Evolutionary conservation across 2,113 vertebrate species (phyloP).

Genomic region (Fukomys damarensis): DNA sequence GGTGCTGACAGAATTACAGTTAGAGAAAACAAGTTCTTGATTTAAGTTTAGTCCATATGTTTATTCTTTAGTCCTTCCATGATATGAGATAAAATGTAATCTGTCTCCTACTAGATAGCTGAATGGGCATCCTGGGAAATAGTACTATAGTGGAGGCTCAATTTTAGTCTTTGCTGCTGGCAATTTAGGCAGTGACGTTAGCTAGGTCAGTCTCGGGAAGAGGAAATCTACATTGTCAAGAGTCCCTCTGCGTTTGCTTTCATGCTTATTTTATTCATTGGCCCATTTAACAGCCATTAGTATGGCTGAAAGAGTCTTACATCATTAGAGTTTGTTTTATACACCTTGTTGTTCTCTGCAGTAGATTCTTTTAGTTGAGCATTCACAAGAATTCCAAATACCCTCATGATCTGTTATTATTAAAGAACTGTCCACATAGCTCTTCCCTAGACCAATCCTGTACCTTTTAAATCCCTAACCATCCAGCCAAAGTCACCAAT

Average conservation of each 20-base stretch:
- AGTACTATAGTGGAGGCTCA: not conserved
- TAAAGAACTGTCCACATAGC: not conserved
- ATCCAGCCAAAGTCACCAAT: not conserved
- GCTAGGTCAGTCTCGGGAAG: not conserved
- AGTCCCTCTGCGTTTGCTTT: not conserved
- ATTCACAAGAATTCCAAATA: not conserved
- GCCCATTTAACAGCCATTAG: not conserved
- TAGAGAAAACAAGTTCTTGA: not conserved
- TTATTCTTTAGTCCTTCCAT: not conserved
- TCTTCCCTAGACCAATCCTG: not conserved
- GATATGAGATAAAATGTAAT: not conserved
- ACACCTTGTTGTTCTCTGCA: not conserved
- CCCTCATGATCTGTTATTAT: not conserved
- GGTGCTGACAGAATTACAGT: not conserved
- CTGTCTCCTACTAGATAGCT: not conserved
- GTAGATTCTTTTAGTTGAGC: not conserved
- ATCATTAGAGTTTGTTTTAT: not conserved
- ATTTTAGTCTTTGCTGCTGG: not conserved
- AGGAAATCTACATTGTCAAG: not conserved
- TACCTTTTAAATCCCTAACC: not conserved
- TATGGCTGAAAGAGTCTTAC: not conserved
- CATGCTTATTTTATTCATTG: not conserved
- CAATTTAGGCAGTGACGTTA: not conserved
- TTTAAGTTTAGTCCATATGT: not conserved
- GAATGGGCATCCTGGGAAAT: not conserved